Evolutionary conservation across 2,797 vertebrate species (phyloP).

Genomic region (Enteromius viviparus): DNA sequence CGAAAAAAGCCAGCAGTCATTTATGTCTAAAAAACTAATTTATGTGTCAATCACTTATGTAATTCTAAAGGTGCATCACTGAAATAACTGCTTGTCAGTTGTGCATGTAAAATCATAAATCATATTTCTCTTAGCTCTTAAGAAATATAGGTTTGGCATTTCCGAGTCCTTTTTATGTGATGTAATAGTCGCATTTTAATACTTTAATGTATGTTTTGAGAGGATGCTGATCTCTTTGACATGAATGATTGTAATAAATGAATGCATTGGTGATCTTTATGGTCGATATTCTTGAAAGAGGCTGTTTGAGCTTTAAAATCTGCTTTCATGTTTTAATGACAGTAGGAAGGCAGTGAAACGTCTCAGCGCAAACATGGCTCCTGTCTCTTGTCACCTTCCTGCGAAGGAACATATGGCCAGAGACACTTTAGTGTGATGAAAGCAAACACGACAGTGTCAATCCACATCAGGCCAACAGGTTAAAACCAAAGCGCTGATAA

Average conservation of each 20-base stretch:
- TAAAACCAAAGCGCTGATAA: constrained; percentile 12
- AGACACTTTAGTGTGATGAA: constrained; percentile 36
- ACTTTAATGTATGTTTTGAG: not conserved
- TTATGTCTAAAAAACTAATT: not conserved
- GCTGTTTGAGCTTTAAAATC: constrained; percentile 11
- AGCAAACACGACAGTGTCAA: constrained; percentile 33
- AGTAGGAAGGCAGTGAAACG: constrained; percentile 19
- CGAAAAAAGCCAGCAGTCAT: not conserved
- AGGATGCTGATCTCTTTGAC: not conserved
- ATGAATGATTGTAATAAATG: not conserved
- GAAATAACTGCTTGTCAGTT: not conserved
- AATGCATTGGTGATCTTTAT: constrained; percentile 3
- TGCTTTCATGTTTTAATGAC: constrained; percentile 44
- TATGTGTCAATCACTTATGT: constrained; percentile 2
- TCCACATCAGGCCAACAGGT: constrained; percentile 33
- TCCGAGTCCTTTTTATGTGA: not conserved
- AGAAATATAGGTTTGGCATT: not conserved
- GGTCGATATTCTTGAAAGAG: not conserved
- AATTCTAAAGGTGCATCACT: not conserved
- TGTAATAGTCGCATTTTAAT: not conserved
- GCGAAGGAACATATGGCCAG: constrained; percentile 40
- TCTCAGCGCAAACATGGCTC: constrained; percentile 22
- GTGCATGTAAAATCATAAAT: not conserved
- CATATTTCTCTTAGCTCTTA: not conserved
- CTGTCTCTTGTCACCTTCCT: constrained; percentile 31